Conservation (phyloP, 2,797 vertebrate species). For the Mareca strepera region DNA sequence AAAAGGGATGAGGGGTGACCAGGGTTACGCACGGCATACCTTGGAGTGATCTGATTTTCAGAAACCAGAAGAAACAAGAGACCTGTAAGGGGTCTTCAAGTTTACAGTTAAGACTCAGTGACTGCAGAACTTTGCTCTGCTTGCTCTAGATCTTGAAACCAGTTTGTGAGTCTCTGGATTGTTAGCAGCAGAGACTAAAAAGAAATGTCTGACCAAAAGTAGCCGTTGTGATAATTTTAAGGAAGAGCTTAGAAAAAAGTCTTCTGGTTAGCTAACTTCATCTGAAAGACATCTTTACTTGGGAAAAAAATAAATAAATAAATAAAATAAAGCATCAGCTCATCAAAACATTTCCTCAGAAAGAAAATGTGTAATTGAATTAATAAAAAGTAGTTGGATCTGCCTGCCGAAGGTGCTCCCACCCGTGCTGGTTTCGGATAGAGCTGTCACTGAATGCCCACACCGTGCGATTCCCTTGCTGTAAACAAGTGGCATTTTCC, state of each 20-base stretch:
- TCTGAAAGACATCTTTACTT: background rate
- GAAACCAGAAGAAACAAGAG: background rate
- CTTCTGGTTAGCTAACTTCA: background rate
- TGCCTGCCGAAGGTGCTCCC: background rate
- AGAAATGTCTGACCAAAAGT: background rate
- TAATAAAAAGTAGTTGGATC: background rate
- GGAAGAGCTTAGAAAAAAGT: background rate
- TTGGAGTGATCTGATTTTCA: background rate
- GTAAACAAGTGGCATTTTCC: slow-evolving; percentile 61
- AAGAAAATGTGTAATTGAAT: background rate
- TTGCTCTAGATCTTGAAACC: background rate
- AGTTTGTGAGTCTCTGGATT: background rate
- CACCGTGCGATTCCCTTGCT: slow-evolving; percentile 19
- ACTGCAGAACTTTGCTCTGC: background rate
- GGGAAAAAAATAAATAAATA: background rate
- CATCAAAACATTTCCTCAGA: background rate
- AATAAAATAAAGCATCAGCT: background rate
- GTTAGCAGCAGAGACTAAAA: background rate
- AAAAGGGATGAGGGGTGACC: background rate
- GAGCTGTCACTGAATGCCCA: background rate
- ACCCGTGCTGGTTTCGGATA: background rate
- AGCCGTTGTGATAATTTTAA: background rate
- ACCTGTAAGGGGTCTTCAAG: too few species aligned
- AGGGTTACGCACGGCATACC: background rate
- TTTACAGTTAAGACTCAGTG: background rate